Conservation (phyloP, 1,140 invertebrate genomes). For the Drosophila nasuta region DNA sequence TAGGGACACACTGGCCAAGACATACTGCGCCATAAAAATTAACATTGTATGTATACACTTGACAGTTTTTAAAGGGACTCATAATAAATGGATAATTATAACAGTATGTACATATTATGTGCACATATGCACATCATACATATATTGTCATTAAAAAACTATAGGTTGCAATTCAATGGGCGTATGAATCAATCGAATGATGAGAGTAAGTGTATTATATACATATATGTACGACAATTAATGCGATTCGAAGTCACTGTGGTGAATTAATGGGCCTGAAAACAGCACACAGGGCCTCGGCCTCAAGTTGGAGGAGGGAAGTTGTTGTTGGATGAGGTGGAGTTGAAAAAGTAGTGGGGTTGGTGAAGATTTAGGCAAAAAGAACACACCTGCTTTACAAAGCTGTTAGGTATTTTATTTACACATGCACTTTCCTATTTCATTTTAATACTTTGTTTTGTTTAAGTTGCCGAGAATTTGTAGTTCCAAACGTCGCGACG, state of each 20-base stretch:
- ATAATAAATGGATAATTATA: not conserved
- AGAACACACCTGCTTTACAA: not conserved
- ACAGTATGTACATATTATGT: too few relatives aligned
- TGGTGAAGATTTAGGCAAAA: not conserved
- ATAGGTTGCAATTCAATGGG: constrained; percentile 6
- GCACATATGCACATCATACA: not conserved
- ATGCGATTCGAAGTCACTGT: not conserved
- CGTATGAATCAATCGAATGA: constrained; percentile 5
- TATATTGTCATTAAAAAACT: constrained; percentile 2
- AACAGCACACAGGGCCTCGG: constrained; percentile 3
- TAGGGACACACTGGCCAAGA: constrained; percentile 7
- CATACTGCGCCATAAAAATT: not conserved
- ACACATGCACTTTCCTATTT: constrained; percentile 6
- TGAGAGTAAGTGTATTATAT: not conserved
- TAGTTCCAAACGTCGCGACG: constrained; percentile 57
- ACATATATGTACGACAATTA: not conserved
- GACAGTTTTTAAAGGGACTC: not conserved
- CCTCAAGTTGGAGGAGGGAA: not conserved
- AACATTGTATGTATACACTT: too few relatives aligned
- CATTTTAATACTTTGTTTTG: not conserved
- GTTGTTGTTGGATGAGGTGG: not conserved
- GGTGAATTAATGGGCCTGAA: not conserved
- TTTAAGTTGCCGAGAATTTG: constrained; percentile 4
- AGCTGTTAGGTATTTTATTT: constrained; percentile 9
- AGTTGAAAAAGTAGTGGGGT: not conserved